Conservation (phyloP, 2,113 vertebrate genomes). For the Cisticola juncidis region DNA sequence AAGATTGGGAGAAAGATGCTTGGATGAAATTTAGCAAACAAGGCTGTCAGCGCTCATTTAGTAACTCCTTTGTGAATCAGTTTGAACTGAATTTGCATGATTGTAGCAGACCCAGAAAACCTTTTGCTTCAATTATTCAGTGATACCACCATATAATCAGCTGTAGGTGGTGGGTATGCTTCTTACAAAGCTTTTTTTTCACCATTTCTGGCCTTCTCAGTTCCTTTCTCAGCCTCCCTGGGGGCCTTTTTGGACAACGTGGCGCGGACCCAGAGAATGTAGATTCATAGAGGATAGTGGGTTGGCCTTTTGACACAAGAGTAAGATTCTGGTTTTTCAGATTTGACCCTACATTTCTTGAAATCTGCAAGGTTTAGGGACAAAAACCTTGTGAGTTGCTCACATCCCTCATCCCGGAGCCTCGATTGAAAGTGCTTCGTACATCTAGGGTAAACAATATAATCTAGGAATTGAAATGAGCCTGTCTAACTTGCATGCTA, state of each 20-base stretch:
- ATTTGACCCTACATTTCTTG: background rate
- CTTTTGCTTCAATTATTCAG: background rate
- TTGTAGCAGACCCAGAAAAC: slow-evolving; percentile 3
- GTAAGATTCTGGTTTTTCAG: background rate
- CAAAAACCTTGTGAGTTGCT: background rate
- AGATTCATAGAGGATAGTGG: background rate
- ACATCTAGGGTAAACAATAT: background rate
- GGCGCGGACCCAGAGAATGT: background rate
- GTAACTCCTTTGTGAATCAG: background rate
- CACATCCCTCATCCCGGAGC: background rate
- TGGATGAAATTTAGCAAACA: slow-evolving; percentile 29
- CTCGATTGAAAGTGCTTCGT: background rate
- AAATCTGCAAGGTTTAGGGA: background rate
- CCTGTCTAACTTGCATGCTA: background rate
- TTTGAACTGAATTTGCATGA: background rate
- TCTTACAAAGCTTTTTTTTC: background rate
- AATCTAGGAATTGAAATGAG: background rate
- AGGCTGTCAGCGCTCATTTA: background rate
- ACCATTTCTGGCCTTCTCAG: background rate
- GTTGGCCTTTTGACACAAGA: background rate
- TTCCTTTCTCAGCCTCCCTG: background rate
- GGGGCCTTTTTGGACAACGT: background rate
- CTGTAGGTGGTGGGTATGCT: background rate
- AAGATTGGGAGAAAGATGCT: slow-evolving; percentile 36
- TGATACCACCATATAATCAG: background rate